Percentiles rank a stretch among this genome's conserved stretches.
phyloP scores from a whole-genome alignment of 1,140 invertebrate genomes.

The Drosophila prosaltans region DNA sequence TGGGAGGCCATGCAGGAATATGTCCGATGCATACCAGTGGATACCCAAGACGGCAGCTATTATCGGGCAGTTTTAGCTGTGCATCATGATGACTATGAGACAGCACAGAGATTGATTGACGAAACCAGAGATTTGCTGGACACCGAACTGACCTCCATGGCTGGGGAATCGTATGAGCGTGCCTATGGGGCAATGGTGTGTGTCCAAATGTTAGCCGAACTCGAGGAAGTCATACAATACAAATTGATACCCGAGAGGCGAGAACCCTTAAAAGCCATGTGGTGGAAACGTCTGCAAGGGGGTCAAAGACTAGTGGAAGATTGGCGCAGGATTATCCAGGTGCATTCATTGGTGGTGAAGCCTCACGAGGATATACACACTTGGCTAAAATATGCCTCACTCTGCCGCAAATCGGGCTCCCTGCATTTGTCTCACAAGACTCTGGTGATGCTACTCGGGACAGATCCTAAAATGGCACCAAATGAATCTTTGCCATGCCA shows the following conservation, averaged over 20 bases:
- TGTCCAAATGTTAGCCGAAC: constrained; percentile 97
- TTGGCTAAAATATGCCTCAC: constrained; percentile 98
- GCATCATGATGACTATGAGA: constrained; percentile 92
- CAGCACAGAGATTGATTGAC: constrained; percentile 91
- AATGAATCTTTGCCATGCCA: constrained; percentile 89
- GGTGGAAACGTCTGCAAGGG: constrained; percentile 98
- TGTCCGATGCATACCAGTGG: constrained; percentile 92
- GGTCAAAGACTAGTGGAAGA: constrained; percentile 98
- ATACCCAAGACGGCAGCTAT: constrained; percentile 97
- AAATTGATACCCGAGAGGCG: constrained; percentile 94
- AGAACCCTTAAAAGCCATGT: constrained; percentile 93
- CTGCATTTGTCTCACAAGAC: constrained; percentile 94
- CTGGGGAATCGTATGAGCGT: constrained; percentile 98
- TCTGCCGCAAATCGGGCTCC: constrained; percentile 96
- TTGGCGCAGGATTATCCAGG: constrained; percentile 98
- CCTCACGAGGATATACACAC: constrained; percentile 98
- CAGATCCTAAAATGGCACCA: constrained; percentile 89
- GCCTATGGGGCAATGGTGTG: constrained; percentile 99
- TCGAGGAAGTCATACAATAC: constrained; percentile 99
- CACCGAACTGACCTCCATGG: constrained; percentile 98
- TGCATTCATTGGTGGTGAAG: constrained; percentile 95
- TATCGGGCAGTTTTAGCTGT: constrained; percentile 97
- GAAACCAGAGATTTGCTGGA: constrained; percentile 96
- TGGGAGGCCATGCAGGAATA: constrained; percentile 97
- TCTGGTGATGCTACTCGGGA: constrained; percentile 93